Evolutionary conservation across 2,797 vertebrate genomes (phyloP).

Genomic region (Balearica regulorum): DNA sequence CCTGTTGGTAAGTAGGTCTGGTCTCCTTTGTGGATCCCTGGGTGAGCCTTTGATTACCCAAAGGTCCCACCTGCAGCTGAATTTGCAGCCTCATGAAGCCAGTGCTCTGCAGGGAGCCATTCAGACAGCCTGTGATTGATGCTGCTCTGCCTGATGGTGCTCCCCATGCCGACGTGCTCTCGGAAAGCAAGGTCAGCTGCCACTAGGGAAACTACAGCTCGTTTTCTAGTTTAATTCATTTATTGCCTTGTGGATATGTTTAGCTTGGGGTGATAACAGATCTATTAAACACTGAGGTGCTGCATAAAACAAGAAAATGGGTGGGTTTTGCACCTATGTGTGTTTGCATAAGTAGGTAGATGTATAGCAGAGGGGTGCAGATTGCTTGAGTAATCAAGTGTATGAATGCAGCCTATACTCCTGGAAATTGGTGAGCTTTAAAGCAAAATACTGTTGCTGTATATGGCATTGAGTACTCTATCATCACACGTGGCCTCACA

Average conservation of each 20-base stretch:
- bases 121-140: neutral
- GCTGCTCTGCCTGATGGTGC: neutral
- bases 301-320: neutral
- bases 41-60: neutral
- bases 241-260: neutral
- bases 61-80: neutral
- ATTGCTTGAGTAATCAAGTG: neutral
- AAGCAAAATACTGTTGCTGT: neutral
- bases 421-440: neutral
- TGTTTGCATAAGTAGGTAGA: neutral
- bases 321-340: neutral
- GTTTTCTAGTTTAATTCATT: neutral
- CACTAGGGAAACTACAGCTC: neutral
- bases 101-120: neutral
- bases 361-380: neutral
- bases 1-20: neutral
- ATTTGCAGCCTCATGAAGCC: neutral
- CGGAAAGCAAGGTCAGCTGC: neutral
- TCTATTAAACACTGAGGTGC: neutral
- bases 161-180: neutral
- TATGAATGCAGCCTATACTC: neutral
- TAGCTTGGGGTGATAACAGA: neutral
- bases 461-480: neutral
- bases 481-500: neutral
- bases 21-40: neutral